These are phyloP conservation scores for Anastrepha ludens DNA, from an alignment of 1,140 invertebrate species.

Conservation along the genomic window DNA sequence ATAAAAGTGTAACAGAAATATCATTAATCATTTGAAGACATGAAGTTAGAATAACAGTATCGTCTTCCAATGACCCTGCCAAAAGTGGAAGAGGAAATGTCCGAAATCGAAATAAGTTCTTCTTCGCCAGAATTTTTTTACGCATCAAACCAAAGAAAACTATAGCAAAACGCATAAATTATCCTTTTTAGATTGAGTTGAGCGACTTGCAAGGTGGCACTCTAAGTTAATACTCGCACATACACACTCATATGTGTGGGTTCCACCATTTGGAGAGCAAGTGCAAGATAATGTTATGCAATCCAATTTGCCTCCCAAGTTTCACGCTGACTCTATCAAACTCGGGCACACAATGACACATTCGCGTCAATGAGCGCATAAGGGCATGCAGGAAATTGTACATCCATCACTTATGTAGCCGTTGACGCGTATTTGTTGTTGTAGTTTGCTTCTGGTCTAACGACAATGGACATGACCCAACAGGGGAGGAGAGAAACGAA, in stretches of 20 bases:
- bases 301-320: conserved; percentile 53
- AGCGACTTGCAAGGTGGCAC: conserved; percentile 14
- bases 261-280: conserved; percentile 28
- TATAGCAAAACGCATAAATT: conserved; percentile 50
- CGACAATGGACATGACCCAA: neutral
- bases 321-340: conserved; percentile 32
- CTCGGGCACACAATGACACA: conserved; percentile 26
- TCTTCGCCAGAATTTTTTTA: conserved; percentile 13
- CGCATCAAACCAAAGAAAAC: neutral
- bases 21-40: conserved; percentile 55
- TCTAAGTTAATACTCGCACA: neutral
- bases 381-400: conserved; percentile 44
- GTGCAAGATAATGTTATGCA: conserved; percentile 56
- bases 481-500: neutral
- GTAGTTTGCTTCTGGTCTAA: neutral
- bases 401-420: conserved; percentile 29
- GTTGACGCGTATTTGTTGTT: neutral
- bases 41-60: conserved; percentile 22
- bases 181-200: conserved; percentile 53
- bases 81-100: conserved; percentile 28
- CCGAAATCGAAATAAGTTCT: conserved; percentile 23
- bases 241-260: neutral
- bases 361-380: conserved; percentile 28
- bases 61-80: conserved; percentile 7
- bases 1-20: conserved; percentile 35